These are phyloP conservation scores for Tolmerus cingulatus DNA, from an alignment of 2,888 invertebrate genomes.

Conservation along the genomic window DNA sequence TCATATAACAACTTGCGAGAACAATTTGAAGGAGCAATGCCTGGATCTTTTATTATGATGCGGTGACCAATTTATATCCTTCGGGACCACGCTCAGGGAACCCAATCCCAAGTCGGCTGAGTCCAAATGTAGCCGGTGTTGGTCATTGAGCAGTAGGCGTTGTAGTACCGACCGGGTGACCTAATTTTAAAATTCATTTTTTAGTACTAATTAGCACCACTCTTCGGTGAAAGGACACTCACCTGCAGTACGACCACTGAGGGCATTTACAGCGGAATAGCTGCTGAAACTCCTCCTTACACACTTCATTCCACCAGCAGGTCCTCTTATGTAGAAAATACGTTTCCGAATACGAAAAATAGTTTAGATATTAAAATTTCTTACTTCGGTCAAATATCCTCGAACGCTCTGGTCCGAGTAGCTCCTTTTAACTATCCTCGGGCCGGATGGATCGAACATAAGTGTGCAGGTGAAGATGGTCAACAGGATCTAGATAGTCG, in stretches of 20 bases:
- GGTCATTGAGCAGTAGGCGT: slow-evolving; percentile 89
- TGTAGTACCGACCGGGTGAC: slow-evolving; percentile 88
- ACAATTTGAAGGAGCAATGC: neutral
- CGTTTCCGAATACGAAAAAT: slow-evolving; percentile 5
- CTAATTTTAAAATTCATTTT: slow-evolving; percentile 51
- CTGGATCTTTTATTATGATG: neutral
- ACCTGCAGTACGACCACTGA: slow-evolving; percentile 84
- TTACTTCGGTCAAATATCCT: slow-evolving; percentile 85
- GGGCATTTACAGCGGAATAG: slow-evolving; percentile 89
- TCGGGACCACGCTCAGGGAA: slow-evolving; percentile 50
- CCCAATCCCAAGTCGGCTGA: slow-evolving; percentile 70
- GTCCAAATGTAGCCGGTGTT: slow-evolving; percentile 91
- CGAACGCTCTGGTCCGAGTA: slow-evolving; percentile 82
- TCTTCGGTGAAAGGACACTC: neutral
- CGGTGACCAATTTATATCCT: neutral
- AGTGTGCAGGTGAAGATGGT: slow-evolving; percentile 51
- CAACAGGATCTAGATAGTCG: slow-evolving; percentile 49
- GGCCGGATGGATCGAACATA: slow-evolving; percentile 50
- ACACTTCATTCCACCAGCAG: slow-evolving; percentile 94
- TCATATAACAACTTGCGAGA: neutral
- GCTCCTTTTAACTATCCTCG: slow-evolving; percentile 70
- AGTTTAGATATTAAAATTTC: slow-evolving; percentile 24
- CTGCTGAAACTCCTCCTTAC: slow-evolving; percentile 89
- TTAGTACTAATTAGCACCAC: neutral
- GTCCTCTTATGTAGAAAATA: slow-evolving; percentile 71